A percentile compares a stretch with the other conserved stretches of the same genome.
These are phyloP conservation scores for Spodoptera frugiperda DNA, from an alignment of 1,140 invertebrate species.

Conservation along the genomic window DNA sequence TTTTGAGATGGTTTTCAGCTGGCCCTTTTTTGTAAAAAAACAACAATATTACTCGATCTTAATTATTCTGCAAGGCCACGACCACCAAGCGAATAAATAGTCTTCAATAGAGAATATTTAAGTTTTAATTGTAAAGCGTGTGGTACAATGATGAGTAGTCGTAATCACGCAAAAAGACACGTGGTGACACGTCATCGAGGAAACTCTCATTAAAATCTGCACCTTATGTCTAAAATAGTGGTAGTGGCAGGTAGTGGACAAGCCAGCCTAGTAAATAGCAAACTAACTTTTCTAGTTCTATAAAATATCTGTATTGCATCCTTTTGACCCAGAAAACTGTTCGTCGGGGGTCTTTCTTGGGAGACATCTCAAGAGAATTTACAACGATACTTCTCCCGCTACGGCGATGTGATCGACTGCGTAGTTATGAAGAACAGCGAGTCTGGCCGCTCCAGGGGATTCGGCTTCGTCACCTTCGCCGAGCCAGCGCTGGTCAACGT, in stretches of 20 bases:
- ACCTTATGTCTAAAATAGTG: neutral
- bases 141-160: too few relatives aligned
- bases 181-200: neutral
- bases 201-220: neutral
- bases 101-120: too few relatives aligned
- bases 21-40: too few relatives aligned
- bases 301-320: slow-evolving; percentile 31
- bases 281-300: slow-evolving; percentile 14
- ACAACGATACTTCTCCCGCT: slow-evolving; percentile 96
- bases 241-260: slow-evolving; percentile 15
- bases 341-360: slow-evolving; percentile 98
- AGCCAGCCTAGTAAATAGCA: slow-evolving; percentile 6
- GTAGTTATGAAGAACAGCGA: slow-evolving; percentile 99
- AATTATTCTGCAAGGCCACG: too few relatives aligned
- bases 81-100: too few relatives aligned
- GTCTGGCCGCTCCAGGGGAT: slow-evolving; percentile 97
- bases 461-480: slow-evolving; percentile 98
- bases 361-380: slow-evolving; percentile 98
- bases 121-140: too few relatives aligned
- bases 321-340: slow-evolving; percentile 93
- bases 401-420: slow-evolving; percentile 98
- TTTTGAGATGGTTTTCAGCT: neutral
- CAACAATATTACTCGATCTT: too few relatives aligned
- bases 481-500: slow-evolving; percentile 96
- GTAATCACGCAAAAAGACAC: slow-evolving; percentile 2